A percentile compares a stretch with the other conserved stretches of the same genome.
phyloP scores from a whole-genome alignment of 2,113 vertebrate species.

The Thalassoma bifasciatum region DNA sequence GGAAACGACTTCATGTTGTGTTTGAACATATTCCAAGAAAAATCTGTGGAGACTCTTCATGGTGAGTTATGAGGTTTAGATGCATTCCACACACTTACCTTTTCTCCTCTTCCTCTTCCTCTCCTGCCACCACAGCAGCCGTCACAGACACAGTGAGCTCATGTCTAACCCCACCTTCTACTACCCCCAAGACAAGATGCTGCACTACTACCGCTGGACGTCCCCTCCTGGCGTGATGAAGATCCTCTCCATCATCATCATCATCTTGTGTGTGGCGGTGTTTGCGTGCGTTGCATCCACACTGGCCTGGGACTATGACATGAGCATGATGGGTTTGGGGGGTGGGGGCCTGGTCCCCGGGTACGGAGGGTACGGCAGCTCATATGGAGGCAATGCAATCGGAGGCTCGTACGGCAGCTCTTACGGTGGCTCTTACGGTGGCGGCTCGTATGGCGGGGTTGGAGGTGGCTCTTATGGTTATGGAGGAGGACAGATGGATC shows the following conservation, averaged over 20 bases:
- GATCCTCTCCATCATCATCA: slow-evolving; percentile 88
- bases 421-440: slow-evolving; percentile 20
- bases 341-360: slow-evolving; percentile 62
- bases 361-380: slow-evolving; percentile 28
- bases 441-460: not conserved
- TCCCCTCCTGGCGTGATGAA: slow-evolving; percentile 94
- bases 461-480: slow-evolving; percentile 60
- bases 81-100: not conserved
- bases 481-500: slow-evolving; percentile 82
- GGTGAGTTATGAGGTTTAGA: not conserved
- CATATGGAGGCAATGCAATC: not conserved
- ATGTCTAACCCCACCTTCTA: slow-evolving; percentile 84
- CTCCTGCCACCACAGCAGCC: slow-evolving; percentile 83
- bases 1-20: too few relatives aligned
- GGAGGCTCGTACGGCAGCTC: not conserved
- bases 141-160: slow-evolving; percentile 80
- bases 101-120: slow-evolving; percentile 5
- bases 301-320: slow-evolving; percentile 88
- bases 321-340: slow-evolving; percentile 78
- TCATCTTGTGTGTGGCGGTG: slow-evolving; percentile 89
- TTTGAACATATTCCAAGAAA: too few relatives aligned
- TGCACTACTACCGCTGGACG: slow-evolving; percentile 89
- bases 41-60: too few relatives aligned
- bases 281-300: slow-evolving; percentile 95
- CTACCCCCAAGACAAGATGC: slow-evolving; percentile 85